Evolutionary conservation across 1,140 invertebrate species (phyloP).

Genomic region (Drosophila bipectinata): DNA sequence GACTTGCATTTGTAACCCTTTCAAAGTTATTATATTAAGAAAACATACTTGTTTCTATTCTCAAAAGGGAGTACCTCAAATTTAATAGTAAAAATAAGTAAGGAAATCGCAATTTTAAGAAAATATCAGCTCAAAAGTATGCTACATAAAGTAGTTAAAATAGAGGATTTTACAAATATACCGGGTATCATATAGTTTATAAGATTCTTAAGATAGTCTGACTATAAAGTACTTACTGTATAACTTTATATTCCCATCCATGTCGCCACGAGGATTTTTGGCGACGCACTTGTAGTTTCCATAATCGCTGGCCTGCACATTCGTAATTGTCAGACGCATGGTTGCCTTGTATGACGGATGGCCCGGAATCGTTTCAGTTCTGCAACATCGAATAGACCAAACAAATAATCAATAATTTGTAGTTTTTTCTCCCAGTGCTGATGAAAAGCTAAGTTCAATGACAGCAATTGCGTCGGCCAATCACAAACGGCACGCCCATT

Average conservation of each 20-base stretch:
- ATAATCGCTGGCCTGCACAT: constrained; percentile 91
- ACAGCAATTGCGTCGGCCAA: constrained; percentile 53
- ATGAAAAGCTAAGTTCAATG: constrained; percentile 63
- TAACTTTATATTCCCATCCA: constrained; percentile 94
- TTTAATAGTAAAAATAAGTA: no score
- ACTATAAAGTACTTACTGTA: constrained; percentile 91
- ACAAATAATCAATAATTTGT: not conserved
- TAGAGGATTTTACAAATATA: no score
- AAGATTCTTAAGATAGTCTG: not conserved
- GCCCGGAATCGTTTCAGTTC: constrained; percentile 88
- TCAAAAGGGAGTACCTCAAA: no score
- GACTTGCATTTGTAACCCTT: no score
- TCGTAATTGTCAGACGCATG: constrained; percentile 91
- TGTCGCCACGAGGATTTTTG: constrained; percentile 96
- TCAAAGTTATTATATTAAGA: no score
- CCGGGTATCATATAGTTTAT: not conserved
- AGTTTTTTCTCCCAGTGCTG: not conserved
- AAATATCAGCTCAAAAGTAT: no score
- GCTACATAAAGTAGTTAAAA: no score
- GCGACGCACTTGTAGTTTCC: constrained; percentile 96
- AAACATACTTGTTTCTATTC: no score
- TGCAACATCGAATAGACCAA: constrained; percentile 23
- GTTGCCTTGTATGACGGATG: constrained; percentile 91
- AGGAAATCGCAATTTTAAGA: no score
- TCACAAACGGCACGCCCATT: constrained; percentile 17